These are phyloP conservation scores for Mactra quadrangularis DNA, from an alignment of 1,140 invertebrate species.

Conservation along the genomic window DNA sequence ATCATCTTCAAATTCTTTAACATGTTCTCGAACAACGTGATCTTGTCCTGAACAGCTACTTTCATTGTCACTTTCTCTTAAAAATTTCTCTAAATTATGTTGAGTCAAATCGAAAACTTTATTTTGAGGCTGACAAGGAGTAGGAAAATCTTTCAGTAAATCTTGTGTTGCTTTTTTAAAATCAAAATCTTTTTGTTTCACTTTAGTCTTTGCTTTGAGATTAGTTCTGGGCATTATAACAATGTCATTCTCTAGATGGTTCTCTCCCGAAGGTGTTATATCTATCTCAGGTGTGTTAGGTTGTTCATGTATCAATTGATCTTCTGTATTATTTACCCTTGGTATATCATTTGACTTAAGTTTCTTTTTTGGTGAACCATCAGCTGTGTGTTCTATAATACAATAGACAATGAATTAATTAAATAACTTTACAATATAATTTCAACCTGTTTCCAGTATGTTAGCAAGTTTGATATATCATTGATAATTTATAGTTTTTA, in stretches of 20 bases:
- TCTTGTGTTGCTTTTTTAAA: conserved; percentile 24
- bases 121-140: background rate
- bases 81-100: conserved; percentile 36
- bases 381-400: conserved; percentile 2
- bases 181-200: background rate
- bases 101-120: conserved; percentile 1
- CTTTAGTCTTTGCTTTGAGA: background rate
- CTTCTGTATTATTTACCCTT: background rate
- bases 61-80: conserved; percentile 16
- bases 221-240: background rate
- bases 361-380: conserved; percentile 23
- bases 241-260: background rate
- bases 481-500: background rate
- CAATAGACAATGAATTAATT: background rate
- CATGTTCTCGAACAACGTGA: background rate
- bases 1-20: background rate
- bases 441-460: background rate
- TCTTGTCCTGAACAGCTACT: conserved; percentile 3
- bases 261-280: background rate
- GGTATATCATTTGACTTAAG: background rate
- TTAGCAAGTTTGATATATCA: background rate
- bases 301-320: background rate
- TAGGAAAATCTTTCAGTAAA: conserved; percentile 16
- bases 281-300: background rate
- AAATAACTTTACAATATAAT: background rate